Percentiles rank a stretch among this genome's conserved stretches.
phyloP scores from a whole-genome alignment of 2,888 invertebrate species.

The Chrysotoxum bicinctum region DNA sequence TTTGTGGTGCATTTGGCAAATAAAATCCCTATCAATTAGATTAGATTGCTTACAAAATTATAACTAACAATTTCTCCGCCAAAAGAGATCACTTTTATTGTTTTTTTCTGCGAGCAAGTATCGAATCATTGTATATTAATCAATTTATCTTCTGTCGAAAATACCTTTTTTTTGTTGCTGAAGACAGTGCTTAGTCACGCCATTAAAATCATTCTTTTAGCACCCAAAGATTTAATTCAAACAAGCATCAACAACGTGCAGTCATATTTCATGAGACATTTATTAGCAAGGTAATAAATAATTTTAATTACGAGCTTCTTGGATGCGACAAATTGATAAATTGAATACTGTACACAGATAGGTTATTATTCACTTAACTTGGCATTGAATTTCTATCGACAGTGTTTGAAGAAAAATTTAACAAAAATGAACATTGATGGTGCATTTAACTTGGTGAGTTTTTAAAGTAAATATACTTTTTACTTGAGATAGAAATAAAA shows the following conservation, averaged over 20 bases:
- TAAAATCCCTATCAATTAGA: too few species aligned
- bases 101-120: too few species aligned
- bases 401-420: not conserved
- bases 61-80: too few species aligned
- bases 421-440: not conserved
- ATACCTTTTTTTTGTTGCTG: not conserved
- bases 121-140: too few species aligned
- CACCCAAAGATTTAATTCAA: not conserved
- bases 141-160: not conserved
- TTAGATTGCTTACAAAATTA: too few species aligned
- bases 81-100: too few species aligned
- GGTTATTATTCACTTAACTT: not conserved
- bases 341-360: slow-evolving; percentile 20
- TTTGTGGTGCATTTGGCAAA: too few species aligned
- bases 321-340: slow-evolving; percentile 14
- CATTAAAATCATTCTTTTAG: slow-evolving; percentile 15
- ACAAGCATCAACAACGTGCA: not conserved
- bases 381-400: not conserved
- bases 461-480: not conserved
- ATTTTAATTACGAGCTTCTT: slow-evolving; percentile 19
- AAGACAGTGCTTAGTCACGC: slow-evolving; percentile 19
- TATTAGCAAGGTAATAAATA: slow-evolving; percentile 43
- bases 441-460: not conserved
- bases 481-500: too few species aligned
- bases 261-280: slow-evolving; percentile 20